Percentiles rank a stretch among this genome's conserved stretches.
Evolutionary conservation across 2,888 invertebrate species (phyloP).

Genomic region (Notocelia uddmanniana): DNA sequence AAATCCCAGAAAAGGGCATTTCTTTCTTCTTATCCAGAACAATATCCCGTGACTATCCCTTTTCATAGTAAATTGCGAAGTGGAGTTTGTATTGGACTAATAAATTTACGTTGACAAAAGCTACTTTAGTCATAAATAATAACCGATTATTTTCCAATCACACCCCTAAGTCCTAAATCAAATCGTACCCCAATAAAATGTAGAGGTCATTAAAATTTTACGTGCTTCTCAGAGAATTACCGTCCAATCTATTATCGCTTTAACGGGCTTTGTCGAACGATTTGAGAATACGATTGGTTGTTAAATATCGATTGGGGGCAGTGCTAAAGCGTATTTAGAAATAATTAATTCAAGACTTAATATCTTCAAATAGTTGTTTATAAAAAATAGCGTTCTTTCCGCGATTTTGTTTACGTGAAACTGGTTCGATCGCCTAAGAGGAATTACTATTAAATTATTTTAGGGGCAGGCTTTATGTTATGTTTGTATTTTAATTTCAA

Average conservation of each 20-base stretch:
- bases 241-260: constrained; percentile 48
- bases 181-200: constrained; percentile 46
- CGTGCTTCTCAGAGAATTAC: constrained; percentile 48
- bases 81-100: background rate
- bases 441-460: too few relatives aligned
- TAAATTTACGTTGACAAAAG: background rate
- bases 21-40: too few relatives aligned
- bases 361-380: background rate
- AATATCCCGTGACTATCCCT: too few relatives aligned
- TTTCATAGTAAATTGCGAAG: background rate
- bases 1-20: too few relatives aligned
- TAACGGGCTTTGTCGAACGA: constrained; percentile 30
- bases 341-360: background rate
- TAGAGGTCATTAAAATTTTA: constrained; percentile 52
- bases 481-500: too few relatives aligned
- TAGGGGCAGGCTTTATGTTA: too few relatives aligned
- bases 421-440: too few relatives aligned
- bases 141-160: constrained; percentile 21
- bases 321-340: background rate
- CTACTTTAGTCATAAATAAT: constrained; percentile 9
- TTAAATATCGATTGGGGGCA: constrained; percentile 29
- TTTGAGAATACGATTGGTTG: constrained; percentile 31
- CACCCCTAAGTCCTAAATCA: constrained; percentile 34
- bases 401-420: too few relatives aligned
- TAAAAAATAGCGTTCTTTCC: too few relatives aligned